These are phyloP conservation scores for Parochlus steinenii DNA, from an alignment of 2,888 invertebrate genomes.

Conservation along the genomic window DNA sequence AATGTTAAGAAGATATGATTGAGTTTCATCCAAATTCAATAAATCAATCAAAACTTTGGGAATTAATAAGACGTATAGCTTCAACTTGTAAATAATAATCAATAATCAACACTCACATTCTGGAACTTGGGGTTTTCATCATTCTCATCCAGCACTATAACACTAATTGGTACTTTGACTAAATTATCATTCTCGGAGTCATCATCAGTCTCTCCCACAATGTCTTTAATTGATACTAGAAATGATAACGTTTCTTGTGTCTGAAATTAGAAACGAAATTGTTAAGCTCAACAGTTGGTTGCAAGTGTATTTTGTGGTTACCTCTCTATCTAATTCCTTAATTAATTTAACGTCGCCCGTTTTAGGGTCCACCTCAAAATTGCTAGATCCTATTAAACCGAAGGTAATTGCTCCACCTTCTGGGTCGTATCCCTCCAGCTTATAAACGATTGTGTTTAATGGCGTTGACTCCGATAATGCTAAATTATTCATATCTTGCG, in stretches of 20 bases:
- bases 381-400: slow-evolving; percentile 64
- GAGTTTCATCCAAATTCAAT: too few species aligned
- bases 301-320: slow-evolving; percentile 22
- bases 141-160: slow-evolving; percentile 76
- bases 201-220: slow-evolving; percentile 38
- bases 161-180: slow-evolving; percentile 57
- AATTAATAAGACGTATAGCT: too few species aligned
- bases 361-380: slow-evolving; percentile 56
- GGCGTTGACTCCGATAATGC: slow-evolving; percentile 63
- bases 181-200: slow-evolving; percentile 50
- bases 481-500: slow-evolving; percentile 58
- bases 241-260: slow-evolving; percentile 62
- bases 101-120: slow-evolving; percentile 50
- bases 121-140: slow-evolving; percentile 70
- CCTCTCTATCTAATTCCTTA: slow-evolving; percentile 70
- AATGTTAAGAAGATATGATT: too few species aligned
- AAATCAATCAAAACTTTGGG: too few species aligned
- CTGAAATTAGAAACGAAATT: slow-evolving; percentile 27
- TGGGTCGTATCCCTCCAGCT: slow-evolving; percentile 62
- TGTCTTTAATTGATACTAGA: slow-evolving; percentile 65
- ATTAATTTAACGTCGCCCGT: slow-evolving; percentile 66
- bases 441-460: slow-evolving; percentile 63
- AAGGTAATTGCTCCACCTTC: slow-evolving; percentile 54
- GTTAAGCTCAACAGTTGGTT: not conserved
- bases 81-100: too few species aligned